A percentile compares a stretch with the other conserved stretches of the same genome.
phyloP scores from a whole-genome alignment of 2,888 invertebrate genomes.

The Axea sp. region DNA sequence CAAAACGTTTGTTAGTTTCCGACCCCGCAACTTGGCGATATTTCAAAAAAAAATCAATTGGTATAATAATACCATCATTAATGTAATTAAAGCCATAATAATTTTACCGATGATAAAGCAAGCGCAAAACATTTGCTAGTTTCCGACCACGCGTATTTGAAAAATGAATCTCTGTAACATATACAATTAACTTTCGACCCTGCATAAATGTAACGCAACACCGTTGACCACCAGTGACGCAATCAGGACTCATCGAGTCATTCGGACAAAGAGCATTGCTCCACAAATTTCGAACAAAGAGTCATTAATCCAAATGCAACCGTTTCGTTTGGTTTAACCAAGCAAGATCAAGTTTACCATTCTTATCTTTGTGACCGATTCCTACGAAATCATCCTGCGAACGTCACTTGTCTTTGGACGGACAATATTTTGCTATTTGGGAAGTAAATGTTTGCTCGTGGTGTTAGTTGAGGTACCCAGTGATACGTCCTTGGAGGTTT shows the following conservation, averaged over 20 bases:
- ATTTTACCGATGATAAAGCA: no score
- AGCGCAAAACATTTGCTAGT: no score
- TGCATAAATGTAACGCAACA: constrained; percentile 9
- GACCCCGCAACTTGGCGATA: no score
- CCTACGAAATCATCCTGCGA: neutral
- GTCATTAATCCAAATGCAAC: neutral
- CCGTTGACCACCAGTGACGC: constrained; percentile 5
- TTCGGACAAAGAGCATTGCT: no score
- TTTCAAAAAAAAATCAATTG: no score
- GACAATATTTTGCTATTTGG: constrained; percentile 34
- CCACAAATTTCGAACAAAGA: no score
- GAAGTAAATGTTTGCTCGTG: constrained; percentile 11
- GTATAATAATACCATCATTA: no score
- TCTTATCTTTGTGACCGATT: neutral
- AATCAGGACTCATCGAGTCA: constrained; percentile 20
- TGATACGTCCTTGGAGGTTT: constrained; percentile 9
- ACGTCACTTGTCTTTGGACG: constrained; percentile 15
- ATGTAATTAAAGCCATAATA: no score
- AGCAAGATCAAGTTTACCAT: neutral
- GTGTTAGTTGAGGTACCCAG: constrained; percentile 11
- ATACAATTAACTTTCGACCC: constrained; percentile 7
- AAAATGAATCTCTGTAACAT: no score
- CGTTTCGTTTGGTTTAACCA: neutral
- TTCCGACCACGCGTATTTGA: no score
- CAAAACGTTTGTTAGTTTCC: no score